Evolutionary conservation across 2,888 invertebrate species (phyloP).

Genomic region (Zaprionus lineosus): DNA sequence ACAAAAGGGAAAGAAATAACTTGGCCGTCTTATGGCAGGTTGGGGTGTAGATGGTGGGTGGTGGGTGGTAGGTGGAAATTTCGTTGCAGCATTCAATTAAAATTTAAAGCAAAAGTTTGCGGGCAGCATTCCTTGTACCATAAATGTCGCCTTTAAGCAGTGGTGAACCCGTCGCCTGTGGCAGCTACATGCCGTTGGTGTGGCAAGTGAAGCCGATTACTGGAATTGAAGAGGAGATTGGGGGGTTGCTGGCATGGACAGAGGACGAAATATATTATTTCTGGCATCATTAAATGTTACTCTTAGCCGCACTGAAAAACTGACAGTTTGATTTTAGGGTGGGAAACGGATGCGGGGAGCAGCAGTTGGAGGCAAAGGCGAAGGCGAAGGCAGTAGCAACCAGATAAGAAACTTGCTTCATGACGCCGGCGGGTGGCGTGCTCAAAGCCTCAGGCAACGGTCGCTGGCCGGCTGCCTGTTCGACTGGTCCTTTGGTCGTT

Average conservation of each 20-base stretch:
- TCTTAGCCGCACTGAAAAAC: conserved; percentile 60
- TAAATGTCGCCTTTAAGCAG: conserved; percentile 25
- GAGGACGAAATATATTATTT: conserved; percentile 49
- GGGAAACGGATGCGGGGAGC: not conserved
- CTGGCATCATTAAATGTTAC: conserved; percentile 76
- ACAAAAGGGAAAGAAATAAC: not conserved
- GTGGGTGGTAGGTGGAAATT: too few species aligned
- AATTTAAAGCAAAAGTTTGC: conserved; percentile 21
- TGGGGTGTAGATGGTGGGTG: too few species aligned
- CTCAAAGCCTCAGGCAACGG: conserved; percentile 10
- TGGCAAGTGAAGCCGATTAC: conserved; percentile 15
- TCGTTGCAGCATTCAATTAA: conserved; percentile 37
- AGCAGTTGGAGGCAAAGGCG: not conserved
- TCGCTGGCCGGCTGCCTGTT: too few species aligned
- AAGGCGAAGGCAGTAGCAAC: too few species aligned
- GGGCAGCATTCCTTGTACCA: conserved; percentile 40
- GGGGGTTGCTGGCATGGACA: too few species aligned
- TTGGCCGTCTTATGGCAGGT: conserved; percentile 1
- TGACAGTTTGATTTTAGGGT: not conserved
- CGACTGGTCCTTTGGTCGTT: too few species aligned
- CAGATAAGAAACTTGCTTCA: conserved; percentile 47
- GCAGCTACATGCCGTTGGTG: conserved; percentile 48
- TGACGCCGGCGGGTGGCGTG: conserved; percentile 4
- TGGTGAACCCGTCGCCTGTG: not conserved
- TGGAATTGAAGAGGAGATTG: not conserved